Evolutionary conservation across 2,888 invertebrate species (phyloP).

Genomic region (Heliconius sara): DNA sequence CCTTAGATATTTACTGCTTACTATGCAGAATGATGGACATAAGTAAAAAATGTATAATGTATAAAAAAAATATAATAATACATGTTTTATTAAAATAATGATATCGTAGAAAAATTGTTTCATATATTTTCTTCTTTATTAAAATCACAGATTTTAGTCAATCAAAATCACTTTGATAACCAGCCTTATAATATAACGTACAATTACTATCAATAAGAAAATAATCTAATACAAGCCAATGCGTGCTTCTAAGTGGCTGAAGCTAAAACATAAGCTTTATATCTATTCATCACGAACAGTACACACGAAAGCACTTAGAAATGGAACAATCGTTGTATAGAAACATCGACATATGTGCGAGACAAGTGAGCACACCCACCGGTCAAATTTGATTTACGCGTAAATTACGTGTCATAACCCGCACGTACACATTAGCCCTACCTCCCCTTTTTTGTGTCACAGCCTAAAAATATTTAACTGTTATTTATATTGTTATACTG

Average conservation of each 20-base stretch:
- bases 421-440: slow-evolving; percentile 58
- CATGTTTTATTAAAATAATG: neutral
- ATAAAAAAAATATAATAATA: neutral
- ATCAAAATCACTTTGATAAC: neutral
- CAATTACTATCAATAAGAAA: slow-evolving; percentile 28
- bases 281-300: slow-evolving; percentile 71
- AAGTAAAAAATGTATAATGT: neutral
- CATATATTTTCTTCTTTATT: too few relatives aligned
- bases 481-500: slow-evolving; percentile 32
- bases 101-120: too few relatives aligned
- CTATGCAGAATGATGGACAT: neutral
- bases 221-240: slow-evolving; percentile 39
- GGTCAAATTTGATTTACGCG: slow-evolving; percentile 84
- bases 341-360: slow-evolving; percentile 80
- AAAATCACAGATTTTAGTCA: neutral
- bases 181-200: slow-evolving; percentile 20
- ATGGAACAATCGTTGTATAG: slow-evolving; percentile 68
- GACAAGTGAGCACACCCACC: slow-evolving; percentile 78
- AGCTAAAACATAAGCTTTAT: slow-evolving; percentile 57
- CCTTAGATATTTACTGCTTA: neutral
- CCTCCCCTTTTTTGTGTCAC: slow-evolving; percentile 53
- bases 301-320: slow-evolving; percentile 77
- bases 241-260: slow-evolving; percentile 51
- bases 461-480: slow-evolving; percentile 52
- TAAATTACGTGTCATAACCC: slow-evolving; percentile 83